Conservation (phyloP, 2,113 vertebrate genomes). For the Centropus unirufus region DNA sequence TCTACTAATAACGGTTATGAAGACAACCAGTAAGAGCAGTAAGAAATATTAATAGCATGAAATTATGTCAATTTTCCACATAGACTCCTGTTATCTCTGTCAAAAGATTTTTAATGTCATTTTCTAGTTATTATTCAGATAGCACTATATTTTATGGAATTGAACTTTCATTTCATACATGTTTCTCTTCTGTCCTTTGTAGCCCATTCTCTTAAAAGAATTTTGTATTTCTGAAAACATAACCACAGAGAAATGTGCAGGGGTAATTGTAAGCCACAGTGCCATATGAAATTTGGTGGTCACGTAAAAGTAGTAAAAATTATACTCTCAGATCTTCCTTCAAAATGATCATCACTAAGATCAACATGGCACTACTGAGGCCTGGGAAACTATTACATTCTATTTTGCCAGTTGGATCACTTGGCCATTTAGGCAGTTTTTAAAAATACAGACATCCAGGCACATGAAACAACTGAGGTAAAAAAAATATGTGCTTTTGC, state of each 20-base stretch:
- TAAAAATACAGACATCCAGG: not conserved
- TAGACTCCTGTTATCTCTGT: not conserved
- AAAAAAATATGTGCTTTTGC: not conserved
- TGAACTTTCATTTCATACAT: not conserved
- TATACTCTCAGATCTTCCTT: not conserved
- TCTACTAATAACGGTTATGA: not conserved
- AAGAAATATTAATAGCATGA: not conserved
- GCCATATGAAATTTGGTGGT: not conserved
- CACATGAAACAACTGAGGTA: not conserved
- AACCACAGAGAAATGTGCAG: not conserved
- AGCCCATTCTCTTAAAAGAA: not conserved
- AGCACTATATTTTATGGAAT: not conserved
- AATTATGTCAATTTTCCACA: not conserved
- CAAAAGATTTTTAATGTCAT: conserved; percentile 14
- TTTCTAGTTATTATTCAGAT: not conserved
- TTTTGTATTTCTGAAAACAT: not conserved
- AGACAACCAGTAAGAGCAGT: not conserved
- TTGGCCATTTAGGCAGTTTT: not conserved
- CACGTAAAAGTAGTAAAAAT: not conserved
- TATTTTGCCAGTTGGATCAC: not conserved
- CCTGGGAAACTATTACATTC: not conserved
- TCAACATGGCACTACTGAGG: not conserved
- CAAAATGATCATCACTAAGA: not conserved
- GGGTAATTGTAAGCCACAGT: not conserved
- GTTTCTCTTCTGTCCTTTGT: not conserved